phyloP scores from a whole-genome alignment of 1,140 invertebrate genomes.

The Amphibalanus amphitrite region DNA sequence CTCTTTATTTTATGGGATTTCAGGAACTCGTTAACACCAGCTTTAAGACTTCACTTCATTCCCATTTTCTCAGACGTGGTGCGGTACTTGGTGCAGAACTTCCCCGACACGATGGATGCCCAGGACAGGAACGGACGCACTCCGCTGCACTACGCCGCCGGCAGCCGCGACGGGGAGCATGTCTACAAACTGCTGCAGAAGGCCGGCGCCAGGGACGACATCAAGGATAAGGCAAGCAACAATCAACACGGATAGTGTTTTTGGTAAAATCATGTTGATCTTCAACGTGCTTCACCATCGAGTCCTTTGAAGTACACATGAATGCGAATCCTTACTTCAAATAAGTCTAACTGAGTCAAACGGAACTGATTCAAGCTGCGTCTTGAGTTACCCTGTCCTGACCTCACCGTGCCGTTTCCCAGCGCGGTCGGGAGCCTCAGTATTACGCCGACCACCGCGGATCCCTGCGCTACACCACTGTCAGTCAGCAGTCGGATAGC shows the following conservation, averaged over 20 bases:
- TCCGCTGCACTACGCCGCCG: slow-evolving; percentile 76
- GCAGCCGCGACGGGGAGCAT: slow-evolving; percentile 65
- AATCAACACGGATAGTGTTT: no score
- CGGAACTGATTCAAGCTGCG: no score
- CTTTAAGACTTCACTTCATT: no score
- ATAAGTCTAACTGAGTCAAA: no score
- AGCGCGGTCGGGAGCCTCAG: neutral
- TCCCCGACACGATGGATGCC: slow-evolving; percentile 45
- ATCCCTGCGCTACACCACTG: neutral
- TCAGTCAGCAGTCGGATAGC: neutral
- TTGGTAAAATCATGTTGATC: no score
- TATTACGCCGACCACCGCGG: neutral
- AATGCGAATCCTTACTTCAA: no score
- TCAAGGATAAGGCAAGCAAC: slow-evolving; percentile 65
- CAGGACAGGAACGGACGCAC: slow-evolving; percentile 62
- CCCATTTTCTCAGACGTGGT: slow-evolving; percentile 12
- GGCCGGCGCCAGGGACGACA: slow-evolving; percentile 60
- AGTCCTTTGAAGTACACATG: no score
- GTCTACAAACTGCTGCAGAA: slow-evolving; percentile 71
- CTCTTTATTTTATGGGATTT: no score
- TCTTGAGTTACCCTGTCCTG: neutral
- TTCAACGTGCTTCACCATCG: no score
- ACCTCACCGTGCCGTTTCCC: slow-evolving; percentile 6
- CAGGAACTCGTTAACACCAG: no score
- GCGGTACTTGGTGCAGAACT: slow-evolving; percentile 35